Evolutionary conservation across 1,140 invertebrate species (phyloP), one percentile per base, ranked within the genome.

Genomic region (Philotrypesis tridentata): DNA sequence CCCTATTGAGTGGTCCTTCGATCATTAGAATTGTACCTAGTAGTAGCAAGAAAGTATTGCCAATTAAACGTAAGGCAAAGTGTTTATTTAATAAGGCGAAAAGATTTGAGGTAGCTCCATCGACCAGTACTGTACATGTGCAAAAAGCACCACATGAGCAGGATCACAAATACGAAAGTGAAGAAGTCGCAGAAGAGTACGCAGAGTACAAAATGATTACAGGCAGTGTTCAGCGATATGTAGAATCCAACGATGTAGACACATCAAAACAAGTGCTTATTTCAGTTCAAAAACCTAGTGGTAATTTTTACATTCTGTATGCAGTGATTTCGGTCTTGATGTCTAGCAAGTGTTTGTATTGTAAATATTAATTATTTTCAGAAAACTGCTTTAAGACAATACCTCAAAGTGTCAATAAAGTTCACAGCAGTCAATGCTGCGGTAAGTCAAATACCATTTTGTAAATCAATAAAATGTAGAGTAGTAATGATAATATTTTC

Each of bases 361-460:
- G 17, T 23, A 8, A 11, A 4, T 63, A n/a, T 1, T 25, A 40
- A 23, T 71, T 8, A 43, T 25, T 74, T 75, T 21, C 55, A 75
- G 73, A 61, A 17, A 60, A n/a, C 61, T 75, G 17, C 33, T 8
- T 63, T 33, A 14, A 23, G 1, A 61, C 48, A 0, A 23, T 23
- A 11, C 60, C 73, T n/a, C 17, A 75, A 61, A 75, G 11, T 37
- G 11, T 25, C 17, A 77, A n/a, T 5, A 55, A 79, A 33, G 7
- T n/a, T 55, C 77, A 79, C 37, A 71, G 77, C 27, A 0, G 71
- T 21, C 4, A 71, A 23, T 79, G 77, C 37, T 79, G 77, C 17
- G 48, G 77, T 79, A 79, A n/a, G 67, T 70, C 23, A 65, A 68
- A 63, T 6, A 37, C 31, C 37, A 7, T 31, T 70, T 60, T 74